phyloP scores from a whole-genome alignment of 2,888 invertebrate genomes.

The Pharmacophagus antenor region DNA sequence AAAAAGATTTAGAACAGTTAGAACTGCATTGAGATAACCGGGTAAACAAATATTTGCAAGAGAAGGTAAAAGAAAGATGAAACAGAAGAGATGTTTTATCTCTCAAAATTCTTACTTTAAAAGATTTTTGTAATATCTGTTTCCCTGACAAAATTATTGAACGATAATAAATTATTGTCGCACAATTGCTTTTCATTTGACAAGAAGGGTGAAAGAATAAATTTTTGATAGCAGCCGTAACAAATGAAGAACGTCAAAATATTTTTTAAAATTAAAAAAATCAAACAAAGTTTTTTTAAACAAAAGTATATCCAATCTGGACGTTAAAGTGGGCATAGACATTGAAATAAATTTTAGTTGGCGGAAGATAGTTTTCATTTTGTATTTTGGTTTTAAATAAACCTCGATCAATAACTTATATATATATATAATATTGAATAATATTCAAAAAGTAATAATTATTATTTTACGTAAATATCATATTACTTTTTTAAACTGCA shows the following conservation, averaged over 20 bases:
- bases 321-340: no score
- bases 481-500: no score
- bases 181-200: conserved; percentile 56
- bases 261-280: conserved; percentile 54
- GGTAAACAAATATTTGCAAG: conserved; percentile 4
- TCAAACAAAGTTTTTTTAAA: no score
- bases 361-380: no score
- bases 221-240: conserved; percentile 27
- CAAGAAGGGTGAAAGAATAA: conserved; percentile 36
- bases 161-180: conserved; percentile 65
- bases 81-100: neutral
- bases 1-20: conserved; percentile 34
- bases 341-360: no score
- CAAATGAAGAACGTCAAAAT: conserved; percentile 46
- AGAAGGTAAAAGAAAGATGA: neutral
- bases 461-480: no score
- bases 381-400: no score
- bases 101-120: neutral
- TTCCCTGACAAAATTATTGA: conserved; percentile 27
- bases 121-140: conserved; percentile 10
- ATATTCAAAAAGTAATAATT: no score
- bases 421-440: no score
- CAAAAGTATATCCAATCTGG: no score
- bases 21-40: neutral
- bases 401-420: no score